phyloP scores from a whole-genome alignment of 2,888 invertebrate genomes.

The Volucella inanis region DNA sequence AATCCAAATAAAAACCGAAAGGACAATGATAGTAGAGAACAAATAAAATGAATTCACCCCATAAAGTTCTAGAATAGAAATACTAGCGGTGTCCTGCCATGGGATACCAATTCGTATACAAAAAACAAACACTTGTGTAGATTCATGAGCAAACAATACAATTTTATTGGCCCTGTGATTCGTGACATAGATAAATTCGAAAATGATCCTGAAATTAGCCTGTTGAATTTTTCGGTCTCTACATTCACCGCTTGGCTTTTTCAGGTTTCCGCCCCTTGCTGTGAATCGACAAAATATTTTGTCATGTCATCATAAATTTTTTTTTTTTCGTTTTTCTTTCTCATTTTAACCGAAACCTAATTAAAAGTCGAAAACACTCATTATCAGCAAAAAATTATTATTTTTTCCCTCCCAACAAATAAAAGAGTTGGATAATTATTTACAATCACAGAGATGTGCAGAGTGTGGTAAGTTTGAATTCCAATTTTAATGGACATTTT shows the following conservation, averaged over 20 bases:
- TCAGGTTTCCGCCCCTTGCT: background rate
- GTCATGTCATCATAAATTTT: slow-evolving; percentile 3
- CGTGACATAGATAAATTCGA: slow-evolving; percentile 25
- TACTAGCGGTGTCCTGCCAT: slow-evolving; percentile 1
- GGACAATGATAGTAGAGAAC: slow-evolving; percentile 4
- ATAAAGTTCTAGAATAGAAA: background rate
- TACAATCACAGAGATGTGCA: background rate
- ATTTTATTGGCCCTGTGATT: slow-evolving; percentile 11
- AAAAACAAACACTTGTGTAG: too few relatives aligned
- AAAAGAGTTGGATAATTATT: background rate
- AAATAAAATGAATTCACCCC: slow-evolving; percentile 6
- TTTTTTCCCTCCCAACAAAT: background rate
- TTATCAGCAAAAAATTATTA: slow-evolving; percentile 14
- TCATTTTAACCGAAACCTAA: slow-evolving; percentile 6
- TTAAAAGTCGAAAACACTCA: slow-evolving; percentile 31
- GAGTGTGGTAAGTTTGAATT: slow-evolving; percentile 12
- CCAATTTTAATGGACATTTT: slow-evolving; percentile 27
- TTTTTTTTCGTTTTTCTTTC: background rate
- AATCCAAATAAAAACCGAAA: slow-evolving; percentile 27
- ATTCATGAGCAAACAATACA: background rate
- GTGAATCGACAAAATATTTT: slow-evolving; percentile 16
- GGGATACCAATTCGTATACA: background rate
- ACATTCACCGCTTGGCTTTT: background rate
- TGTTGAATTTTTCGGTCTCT: slow-evolving; percentile 17
- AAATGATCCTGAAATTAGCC: slow-evolving; percentile 25